Base-by-base conservation (phyloP, 2,113 vertebrate genomes). In the Crotalus tigris region DNA sequence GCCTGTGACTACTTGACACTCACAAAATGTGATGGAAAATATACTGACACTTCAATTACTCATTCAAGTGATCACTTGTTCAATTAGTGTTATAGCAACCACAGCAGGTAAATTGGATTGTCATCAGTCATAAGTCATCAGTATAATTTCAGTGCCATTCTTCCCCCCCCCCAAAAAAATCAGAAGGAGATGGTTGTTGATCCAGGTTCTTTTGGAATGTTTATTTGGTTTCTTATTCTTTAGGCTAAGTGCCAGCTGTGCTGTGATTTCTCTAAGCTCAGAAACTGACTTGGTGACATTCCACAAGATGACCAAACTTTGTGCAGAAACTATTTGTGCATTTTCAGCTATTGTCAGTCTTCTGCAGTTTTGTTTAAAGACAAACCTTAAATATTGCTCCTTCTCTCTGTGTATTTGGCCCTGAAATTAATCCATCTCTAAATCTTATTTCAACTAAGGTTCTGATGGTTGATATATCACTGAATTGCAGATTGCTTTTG, bases 251-350 rank as follows among this genome's bases (percentile, higher is more conserved):
- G 91, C 91, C 88, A 90, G 26, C 23, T 69, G 51, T 49, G 26
- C 57, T 85, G 51, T 33, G 69, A 90, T 89, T 87, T 87, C 88
- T 87, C 81, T 86, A n/a, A 92, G 46, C 61, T 90, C 92, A 91
- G 69, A 93, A 94, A 88, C 94, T 92, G 55, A 93, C 92, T 92
- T 75, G n/a, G 94, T 91, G n/a, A 90, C 94, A 94, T 94, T 94
- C 94, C 94, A 85, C 57, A 49, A 88, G 91, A 64, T 61, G 88
- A 90, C 85, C 92, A 90, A 58, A 54, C 44, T 88, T 58, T 55
- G 54, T 69, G 51, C 59, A 92, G 88, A 55, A 93, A 87, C 92
- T 90, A 75, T 92, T 93, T 23, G 59, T 90, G 88, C 59, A 64
- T 61, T 85, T 15, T 90, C 54, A 90, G 57, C 81, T 33, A 85